Evolutionary conservation across 2,888 invertebrate genomes (phyloP).

Genomic region (Ectemnius continuus): DNA sequence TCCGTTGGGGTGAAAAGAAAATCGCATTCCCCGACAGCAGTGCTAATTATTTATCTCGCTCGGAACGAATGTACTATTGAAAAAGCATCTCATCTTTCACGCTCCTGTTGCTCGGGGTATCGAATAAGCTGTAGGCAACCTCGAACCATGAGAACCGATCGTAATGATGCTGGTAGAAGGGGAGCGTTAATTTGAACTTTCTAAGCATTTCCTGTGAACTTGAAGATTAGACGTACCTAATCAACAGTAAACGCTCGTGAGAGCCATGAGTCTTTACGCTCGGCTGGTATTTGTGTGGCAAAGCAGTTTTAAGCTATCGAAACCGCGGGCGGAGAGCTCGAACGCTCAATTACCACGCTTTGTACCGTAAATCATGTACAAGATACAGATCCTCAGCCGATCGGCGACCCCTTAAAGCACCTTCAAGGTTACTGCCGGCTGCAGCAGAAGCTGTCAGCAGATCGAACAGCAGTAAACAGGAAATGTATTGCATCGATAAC

Average conservation of each 20-base stretch:
- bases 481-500: conserved; percentile 64
- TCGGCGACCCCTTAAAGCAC: conserved; percentile 59
- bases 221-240: too few relatives aligned
- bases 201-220: conserved; percentile 7
- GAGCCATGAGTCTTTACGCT: too few relatives aligned
- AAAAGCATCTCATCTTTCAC: background rate
- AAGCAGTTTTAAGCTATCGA: conserved; percentile 31
- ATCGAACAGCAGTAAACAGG: conserved; percentile 65
- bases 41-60: conserved; percentile 60
- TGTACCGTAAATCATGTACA: conserved; percentile 62
- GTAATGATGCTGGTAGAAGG: conserved; percentile 33
- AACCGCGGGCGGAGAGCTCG: conserved; percentile 25
- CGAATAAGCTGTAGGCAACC: conserved; percentile 12
- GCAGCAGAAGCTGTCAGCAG: conserved; percentile 59
- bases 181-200: conserved; percentile 29
- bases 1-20: conserved; percentile 30
- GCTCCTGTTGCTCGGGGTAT: background rate
- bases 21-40: conserved; percentile 43
- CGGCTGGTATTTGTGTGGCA: background rate
- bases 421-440: conserved; percentile 62
- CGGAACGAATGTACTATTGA: conserved; percentile 34
- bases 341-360: conserved; percentile 62
- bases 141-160: conserved; percentile 46
- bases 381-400: conserved; percentile 66
- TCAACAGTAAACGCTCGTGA: too few relatives aligned